phyloP scores from a whole-genome alignment of 2,888 invertebrate genomes.

The Mycalesis mineus region DNA sequence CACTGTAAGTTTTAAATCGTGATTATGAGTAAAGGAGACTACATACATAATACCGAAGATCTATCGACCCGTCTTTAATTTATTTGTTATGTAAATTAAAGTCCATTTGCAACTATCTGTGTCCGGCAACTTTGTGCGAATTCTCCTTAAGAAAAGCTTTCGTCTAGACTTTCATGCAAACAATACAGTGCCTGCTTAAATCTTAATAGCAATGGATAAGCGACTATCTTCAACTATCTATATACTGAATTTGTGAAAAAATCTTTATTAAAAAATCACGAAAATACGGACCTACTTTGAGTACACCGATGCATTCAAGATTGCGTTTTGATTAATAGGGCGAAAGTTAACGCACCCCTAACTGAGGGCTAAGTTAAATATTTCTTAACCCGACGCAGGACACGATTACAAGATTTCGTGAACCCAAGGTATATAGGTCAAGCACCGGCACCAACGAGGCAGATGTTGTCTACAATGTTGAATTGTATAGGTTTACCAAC shows the following conservation, averaged over 20 bases:
- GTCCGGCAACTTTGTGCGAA: neutral
- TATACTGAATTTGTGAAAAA: conserved; percentile 23
- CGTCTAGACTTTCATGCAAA: conserved; percentile 15
- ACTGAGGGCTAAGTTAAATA: too few species aligned
- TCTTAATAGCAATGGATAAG: neutral
- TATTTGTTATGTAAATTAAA: neutral
- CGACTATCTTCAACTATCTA: conserved; percentile 4
- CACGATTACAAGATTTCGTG: too few species aligned
- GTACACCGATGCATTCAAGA: too few species aligned
- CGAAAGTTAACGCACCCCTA: too few species aligned
- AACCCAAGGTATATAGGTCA: too few species aligned
- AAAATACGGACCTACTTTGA: neutral
- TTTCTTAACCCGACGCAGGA: too few species aligned
- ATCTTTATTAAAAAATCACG: neutral
- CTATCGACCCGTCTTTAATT: neutral
- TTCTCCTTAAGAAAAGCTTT: neutral
- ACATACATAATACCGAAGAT: neutral
- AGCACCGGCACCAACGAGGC: too few species aligned
- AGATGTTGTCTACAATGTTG: too few species aligned
- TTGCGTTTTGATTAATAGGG: too few species aligned
- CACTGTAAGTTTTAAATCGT: conserved; percentile 59
- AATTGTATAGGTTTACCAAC: too few species aligned
- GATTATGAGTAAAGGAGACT: conserved; percentile 41
- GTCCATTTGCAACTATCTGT: too few species aligned
- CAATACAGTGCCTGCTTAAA: neutral